These are phyloP conservation scores for Anseranas semipalmata DNA, from an alignment of 2,113 vertebrate genomes.

Conservation along the genomic window DNA sequence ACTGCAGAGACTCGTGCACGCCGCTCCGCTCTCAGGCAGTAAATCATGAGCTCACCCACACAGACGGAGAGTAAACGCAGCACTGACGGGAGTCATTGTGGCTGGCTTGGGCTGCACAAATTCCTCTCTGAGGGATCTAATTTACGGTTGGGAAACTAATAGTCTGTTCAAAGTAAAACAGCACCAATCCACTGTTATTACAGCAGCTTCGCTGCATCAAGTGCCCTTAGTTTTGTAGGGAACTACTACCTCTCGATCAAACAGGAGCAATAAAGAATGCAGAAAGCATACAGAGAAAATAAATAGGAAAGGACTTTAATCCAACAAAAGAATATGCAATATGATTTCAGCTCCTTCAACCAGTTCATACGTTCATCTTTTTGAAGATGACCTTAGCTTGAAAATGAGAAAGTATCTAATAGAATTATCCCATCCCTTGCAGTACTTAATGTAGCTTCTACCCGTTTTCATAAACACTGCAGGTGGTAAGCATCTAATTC, in stretches of 20 bases:
- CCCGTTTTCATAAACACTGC: neutral
- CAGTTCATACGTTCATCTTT: neutral
- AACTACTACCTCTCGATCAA: neutral
- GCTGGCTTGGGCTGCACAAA: neutral
- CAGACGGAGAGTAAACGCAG: neutral
- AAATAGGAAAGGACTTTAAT: neutral
- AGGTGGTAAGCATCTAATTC: neutral
- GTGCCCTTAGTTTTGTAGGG: neutral
- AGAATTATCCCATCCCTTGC: neutral
- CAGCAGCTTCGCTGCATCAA: neutral
- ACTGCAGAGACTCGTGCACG: neutral
- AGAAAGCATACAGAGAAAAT: neutral
- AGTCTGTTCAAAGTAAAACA: neutral
- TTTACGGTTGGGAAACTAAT: neutral
- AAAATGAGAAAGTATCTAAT: neutral
- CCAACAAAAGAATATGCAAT: neutral
- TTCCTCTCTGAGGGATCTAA: neutral
- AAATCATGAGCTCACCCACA: neutral
- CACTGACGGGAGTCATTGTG: neutral
- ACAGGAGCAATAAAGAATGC: neutral
- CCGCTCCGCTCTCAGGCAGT: neutral
- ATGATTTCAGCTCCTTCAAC: neutral
- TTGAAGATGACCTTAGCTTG: neutral
- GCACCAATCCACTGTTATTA: neutral
- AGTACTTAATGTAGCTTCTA: neutral